Percentiles rank a stretch among this genome's conserved stretches.
These are phyloP conservation scores for Amphiprion clarkii DNA, from an alignment of 2,797 vertebrate species.

Conservation along the genomic window DNA sequence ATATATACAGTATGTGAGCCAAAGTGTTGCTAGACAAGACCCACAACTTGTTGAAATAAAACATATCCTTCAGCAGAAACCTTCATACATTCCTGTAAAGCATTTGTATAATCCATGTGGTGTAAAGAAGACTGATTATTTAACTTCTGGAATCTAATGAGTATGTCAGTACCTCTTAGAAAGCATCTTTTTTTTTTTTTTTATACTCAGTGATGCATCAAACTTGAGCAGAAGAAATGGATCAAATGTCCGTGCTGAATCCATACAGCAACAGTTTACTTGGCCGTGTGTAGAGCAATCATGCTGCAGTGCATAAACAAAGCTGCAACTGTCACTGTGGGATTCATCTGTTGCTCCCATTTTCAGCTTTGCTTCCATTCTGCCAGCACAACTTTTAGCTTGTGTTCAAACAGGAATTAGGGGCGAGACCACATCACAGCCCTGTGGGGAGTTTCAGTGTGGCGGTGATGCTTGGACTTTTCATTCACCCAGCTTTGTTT, in stretches of 20 bases:
- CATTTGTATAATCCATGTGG: background rate
- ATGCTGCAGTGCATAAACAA: constrained; percentile 5
- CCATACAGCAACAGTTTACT: background rate
- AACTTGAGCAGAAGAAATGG: background rate
- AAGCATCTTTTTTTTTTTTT: background rate
- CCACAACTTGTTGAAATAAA: background rate
- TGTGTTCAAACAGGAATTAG: constrained; percentile 48
- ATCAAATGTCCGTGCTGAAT: constrained; percentile 1
- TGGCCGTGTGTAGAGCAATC: background rate
- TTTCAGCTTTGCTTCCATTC: constrained; percentile 47
- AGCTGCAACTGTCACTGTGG: constrained; percentile 17
- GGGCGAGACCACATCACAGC: constrained; percentile 51
- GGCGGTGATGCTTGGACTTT: constrained; percentile 26
- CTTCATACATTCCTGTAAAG: background rate
- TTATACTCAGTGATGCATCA: constrained; percentile 12
- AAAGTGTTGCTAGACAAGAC: background rate
- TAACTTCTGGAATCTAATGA: background rate
- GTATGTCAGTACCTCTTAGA: background rate
- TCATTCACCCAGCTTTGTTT: constrained; percentile 62
- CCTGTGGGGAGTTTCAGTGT: constrained; percentile 47
- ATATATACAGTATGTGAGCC: background rate
- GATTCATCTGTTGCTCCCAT: constrained; percentile 29
- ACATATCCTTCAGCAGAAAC: background rate
- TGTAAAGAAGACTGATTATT: background rate
- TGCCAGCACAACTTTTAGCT: constrained; percentile 28